These are phyloP conservation scores for Plebejus anna DNA, from an alignment of 2,888 invertebrate species.

Conservation along the genomic window DNA sequence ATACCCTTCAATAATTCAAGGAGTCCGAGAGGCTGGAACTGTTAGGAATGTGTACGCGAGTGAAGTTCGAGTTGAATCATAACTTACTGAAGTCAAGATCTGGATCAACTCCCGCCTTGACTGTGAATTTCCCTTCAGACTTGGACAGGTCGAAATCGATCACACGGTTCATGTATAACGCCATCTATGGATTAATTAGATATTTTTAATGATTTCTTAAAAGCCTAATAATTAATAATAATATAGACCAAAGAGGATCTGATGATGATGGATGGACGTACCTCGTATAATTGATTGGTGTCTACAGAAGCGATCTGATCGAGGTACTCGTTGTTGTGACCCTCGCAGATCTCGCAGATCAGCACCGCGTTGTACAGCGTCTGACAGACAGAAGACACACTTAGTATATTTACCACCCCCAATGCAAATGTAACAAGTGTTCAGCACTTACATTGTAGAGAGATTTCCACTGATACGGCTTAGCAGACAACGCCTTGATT, in stretches of 20 bases:
- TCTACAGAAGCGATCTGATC: conserved; percentile 68
- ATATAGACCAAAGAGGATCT: too few species aligned
- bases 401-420: neutral
- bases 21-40: too few species aligned
- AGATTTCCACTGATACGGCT: conserved; percentile 84
- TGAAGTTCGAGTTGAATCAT: neutral
- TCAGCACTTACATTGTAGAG: conserved; percentile 82
- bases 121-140: conserved; percentile 83
- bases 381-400: conserved; percentile 43
- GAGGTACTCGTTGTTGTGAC: conserved; percentile 73
- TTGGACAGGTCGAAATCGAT: conserved; percentile 84
- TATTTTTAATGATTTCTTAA: too few species aligned
- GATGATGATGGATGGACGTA: conserved; percentile 35
- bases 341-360: conserved; percentile 83
- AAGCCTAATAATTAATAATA: too few species aligned
- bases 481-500: conserved; percentile 82
- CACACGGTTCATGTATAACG: conserved; percentile 85
- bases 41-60: too few species aligned
- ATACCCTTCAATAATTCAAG: too few species aligned
- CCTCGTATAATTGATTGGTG: conserved; percentile 75
- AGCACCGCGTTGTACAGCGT: conserved; percentile 84
- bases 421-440: neutral
- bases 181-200: conserved; percentile 61
- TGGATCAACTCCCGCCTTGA: conserved; percentile 87
- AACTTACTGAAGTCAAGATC: conserved; percentile 86